A percentile compares a stretch with the other conserved stretches of the same genome.
Evolutionary conservation across 23 tunicate genomes (phyloP).

Genomic region (Ciona savignyi): DNA sequence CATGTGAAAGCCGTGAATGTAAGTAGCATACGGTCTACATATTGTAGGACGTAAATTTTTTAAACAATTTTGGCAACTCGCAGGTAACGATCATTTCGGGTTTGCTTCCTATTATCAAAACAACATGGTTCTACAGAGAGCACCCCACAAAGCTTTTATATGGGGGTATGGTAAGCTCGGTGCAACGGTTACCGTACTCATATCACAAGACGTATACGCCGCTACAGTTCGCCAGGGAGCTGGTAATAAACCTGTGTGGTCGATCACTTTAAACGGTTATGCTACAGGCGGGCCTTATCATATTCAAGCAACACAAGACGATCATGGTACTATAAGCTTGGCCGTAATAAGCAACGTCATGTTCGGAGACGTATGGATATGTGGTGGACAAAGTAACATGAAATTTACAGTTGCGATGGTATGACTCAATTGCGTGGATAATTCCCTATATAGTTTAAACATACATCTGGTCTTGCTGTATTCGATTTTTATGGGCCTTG

Average conservation of each 20-base stretch:
- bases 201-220: constrained; percentile 22
- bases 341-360: constrained; percentile 22
- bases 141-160: constrained; percentile 21
- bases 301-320: constrained; percentile 27
- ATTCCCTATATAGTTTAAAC: too few relatives aligned
- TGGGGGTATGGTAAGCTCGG: constrained; percentile 35
- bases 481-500: too few relatives aligned
- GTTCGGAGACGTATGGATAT: constrained; percentile 73
- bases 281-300: constrained; percentile 8
- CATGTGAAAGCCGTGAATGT: too few relatives aligned
- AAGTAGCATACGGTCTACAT: too few relatives aligned
- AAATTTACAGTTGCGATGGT: constrained; percentile 56
- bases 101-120: constrained; percentile 34
- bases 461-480: too few relatives aligned
- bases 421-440: too few relatives aligned
- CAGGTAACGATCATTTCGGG: constrained; percentile 2
- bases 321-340: constrained; percentile 11
- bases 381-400: constrained; percentile 87
- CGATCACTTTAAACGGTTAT: constrained; percentile 22
- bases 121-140: constrained; percentile 36
- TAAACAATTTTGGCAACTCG: too few relatives aligned
- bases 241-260: constrained; percentile 20
- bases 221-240: constrained; percentile 15
- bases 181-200: constrained; percentile 11
- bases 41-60: too few relatives aligned